Base-by-base conservation (phyloP, 2,797 vertebrate species). In the Tragelaphus eurycerus region DNA sequence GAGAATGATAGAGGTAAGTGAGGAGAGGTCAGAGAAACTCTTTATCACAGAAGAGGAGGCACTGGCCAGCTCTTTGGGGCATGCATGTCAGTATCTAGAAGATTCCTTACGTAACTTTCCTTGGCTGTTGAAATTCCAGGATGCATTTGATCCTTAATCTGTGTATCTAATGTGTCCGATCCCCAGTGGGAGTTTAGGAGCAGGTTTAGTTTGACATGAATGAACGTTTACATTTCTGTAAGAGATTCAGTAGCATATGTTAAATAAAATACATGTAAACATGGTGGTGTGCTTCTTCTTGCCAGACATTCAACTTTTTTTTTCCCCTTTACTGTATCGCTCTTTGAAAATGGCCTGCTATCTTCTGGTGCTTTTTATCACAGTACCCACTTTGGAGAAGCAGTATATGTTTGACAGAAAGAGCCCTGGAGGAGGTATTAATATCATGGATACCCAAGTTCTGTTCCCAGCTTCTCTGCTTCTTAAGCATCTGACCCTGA, bases 101-200 rank as follows among this genome's bases (percentile, higher is more conserved):
- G 38, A 81, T 4, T 23, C 25, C 60, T 81, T 38, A n/a, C 5
- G 1, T 86, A 54, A 34, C 52, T 90, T 38, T 17, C 82, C 15
- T 74, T 54, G 34, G 34, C 90, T 57, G 7, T 89, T 84, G 93
- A 82, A 88, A 95, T 90, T 96, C 90, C 82, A 88, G n/a, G 74
- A 50, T 93, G 34, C 50, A 50, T 81, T 78, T 6, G 43, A 84
- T 48, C 60, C 31, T 88, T 62, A 78, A 90, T 12, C 60, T 15
- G 7, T 34, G 2, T 31, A 43, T 38, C n/a, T 59, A 52, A 52
- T 83, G 19, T 93, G 52, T 87, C 81, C 92, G 17, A 83, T 87
- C 93, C 83, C 76, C 90, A 59, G 10, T 90, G 31, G 59, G 34
- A 92, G 86, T 89, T 92, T 89, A 48, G 79, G 55, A 85, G 48